Conservation (phyloP, 2,888 invertebrate species). For the Spilarctia lutea region DNA sequence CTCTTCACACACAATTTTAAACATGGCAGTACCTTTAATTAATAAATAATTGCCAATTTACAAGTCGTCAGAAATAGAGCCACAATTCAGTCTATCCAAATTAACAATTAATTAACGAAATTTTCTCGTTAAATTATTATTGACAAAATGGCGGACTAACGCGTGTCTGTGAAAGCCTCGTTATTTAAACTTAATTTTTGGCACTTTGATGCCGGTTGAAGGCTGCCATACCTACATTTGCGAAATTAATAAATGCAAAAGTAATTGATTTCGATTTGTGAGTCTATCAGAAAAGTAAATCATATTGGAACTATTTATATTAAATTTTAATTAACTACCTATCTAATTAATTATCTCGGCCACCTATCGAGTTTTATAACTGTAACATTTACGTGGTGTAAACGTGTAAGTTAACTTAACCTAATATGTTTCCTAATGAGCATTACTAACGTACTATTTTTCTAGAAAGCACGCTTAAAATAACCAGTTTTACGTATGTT, state of each 20-base stretch:
- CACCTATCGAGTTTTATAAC: background rate
- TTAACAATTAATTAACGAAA: conserved; percentile 50
- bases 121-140: conserved; percentile 33
- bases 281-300: conserved; percentile 13
- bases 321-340: conserved; percentile 4
- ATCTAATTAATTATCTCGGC: background rate
- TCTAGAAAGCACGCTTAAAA: background rate
- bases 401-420: background rate
- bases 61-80: conserved; percentile 40
- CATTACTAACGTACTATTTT: background rate
- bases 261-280: conserved; percentile 12
- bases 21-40: conserved; percentile 15
- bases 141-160: conserved; percentile 25
- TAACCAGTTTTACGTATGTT: background rate
- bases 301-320: background rate
- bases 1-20: conserved; percentile 25
- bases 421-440: background rate
- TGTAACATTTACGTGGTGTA: background rate
- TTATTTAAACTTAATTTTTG: conserved; percentile 25
- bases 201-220: conserved; percentile 27
- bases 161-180: conserved; percentile 21
- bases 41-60: conserved; percentile 50
- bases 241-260: conserved; percentile 25
- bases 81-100: conserved; percentile 30
- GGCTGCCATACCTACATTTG: conserved; percentile 10